A percentile compares a stretch with the other conserved stretches of the same genome.
These are phyloP conservation scores for Drosophila dives DNA, from an alignment of 2,888 invertebrate species.

Conservation along the genomic window DNA sequence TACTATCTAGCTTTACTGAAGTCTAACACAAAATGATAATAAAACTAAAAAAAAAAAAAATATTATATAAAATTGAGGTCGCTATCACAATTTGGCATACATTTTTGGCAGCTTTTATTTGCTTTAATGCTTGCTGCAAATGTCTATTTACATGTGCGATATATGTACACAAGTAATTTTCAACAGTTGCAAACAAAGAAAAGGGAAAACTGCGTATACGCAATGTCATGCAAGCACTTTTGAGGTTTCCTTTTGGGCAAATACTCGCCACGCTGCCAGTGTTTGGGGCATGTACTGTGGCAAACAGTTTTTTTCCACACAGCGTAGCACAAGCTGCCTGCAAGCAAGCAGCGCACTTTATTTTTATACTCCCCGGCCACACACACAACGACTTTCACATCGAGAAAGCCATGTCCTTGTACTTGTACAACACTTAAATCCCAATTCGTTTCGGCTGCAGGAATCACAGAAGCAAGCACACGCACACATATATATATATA, in stretches of 20 bases:
- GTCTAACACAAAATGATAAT: not conserved
- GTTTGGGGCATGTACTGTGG: slow-evolving; percentile 52
- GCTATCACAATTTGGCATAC: slow-evolving; percentile 15
- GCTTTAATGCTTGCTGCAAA: slow-evolving; percentile 21
- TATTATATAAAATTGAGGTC: slow-evolving; percentile 2
- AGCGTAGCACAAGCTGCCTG: slow-evolving; percentile 27
- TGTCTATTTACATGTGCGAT: slow-evolving; percentile 31
- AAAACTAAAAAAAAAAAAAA: slow-evolving; percentile 2
- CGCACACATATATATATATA: not conserved
- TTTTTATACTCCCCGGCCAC: slow-evolving; percentile 54
- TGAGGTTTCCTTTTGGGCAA: slow-evolving; percentile 32
- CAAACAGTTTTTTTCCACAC: slow-evolving; percentile 47
- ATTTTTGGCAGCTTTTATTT: slow-evolving; percentile 12
- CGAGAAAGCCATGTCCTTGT: slow-evolving; percentile 59
- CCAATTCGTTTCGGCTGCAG: slow-evolving; percentile 72
- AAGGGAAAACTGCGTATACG: slow-evolving; percentile 59
- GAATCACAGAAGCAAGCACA: slow-evolving; percentile 67
- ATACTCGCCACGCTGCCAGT: slow-evolving; percentile 25
- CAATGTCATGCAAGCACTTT: slow-evolving; percentile 51
- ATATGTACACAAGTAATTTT: slow-evolving; percentile 1
- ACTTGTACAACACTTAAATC: slow-evolving; percentile 75
- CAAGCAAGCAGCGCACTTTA: slow-evolving; percentile 54
- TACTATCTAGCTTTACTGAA: not conserved
- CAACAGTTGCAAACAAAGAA: not conserved
- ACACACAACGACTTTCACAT: slow-evolving; percentile 12